Evolutionary conservation across 2,888 invertebrate species (phyloP), one percentile per base, ranked within the genome.

Genomic region (Globia sparganii): DNA sequence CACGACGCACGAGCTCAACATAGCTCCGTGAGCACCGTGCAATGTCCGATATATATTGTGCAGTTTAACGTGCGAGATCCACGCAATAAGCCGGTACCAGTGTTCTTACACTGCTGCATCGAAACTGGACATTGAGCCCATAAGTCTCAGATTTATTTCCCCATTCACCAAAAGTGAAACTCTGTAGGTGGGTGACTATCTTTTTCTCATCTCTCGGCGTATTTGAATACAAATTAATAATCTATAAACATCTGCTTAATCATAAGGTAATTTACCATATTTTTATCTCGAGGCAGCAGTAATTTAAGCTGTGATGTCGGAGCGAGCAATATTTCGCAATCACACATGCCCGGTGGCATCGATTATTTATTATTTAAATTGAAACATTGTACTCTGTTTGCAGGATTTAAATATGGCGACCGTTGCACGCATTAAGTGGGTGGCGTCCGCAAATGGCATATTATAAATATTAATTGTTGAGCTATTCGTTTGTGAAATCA

Each of bases 311-410:
- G 59, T 79, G 83, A 78, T 79, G 77, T 59, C 46, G 73, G 72
- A 59, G 64, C 75, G 46, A 66, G 80, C 75, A 64, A 87, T 90
- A 90, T 88, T 90, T 91, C 68, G 86, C 89, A 90, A 90, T 90
- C 87, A 88, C 77, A 86, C 75, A 82, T 77, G 70, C 65, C 83
- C 81, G 76, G 79, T 80, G 85, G 86, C 81, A 81, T 83, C 79
- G 59, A 72, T 80, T 80, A 84, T 89, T 89, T 86, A 85, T 88
- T 88, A 90, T 89, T 88, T 86, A 87, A 88, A 91, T 88, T 84
- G 82, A 86, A 86, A 85, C 80, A 84, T 81, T 85, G 86, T 77
- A 78, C 78, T 70, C 77, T 77, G 80, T 85, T 79, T 78, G 81
- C 70, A 61, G 77, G 70, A 86, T 85, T 84, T 85, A 75, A 87